Evolutionary conservation across 2,888 invertebrate species (phyloP), one percentile per base, ranked within the genome.

Genomic region (Rotaria magnacalcarata): DNA sequence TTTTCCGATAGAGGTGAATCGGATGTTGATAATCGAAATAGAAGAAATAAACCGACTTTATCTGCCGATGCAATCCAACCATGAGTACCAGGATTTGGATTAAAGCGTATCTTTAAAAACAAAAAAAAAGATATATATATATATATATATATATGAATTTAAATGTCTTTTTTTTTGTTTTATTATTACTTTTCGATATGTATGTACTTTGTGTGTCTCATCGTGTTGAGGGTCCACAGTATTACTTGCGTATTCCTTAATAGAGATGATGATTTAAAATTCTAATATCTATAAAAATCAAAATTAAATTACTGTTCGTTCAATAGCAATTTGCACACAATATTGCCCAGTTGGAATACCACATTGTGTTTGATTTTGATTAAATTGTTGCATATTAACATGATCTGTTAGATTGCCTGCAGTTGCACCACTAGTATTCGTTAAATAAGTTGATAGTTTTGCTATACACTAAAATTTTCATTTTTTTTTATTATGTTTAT

Each of bases 11-110:
- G 8, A 8, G 47, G 21, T 24, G 80, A 80, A 80, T 80, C 80
- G 3, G 80, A 80, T 80, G 80, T 80, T 24, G 80, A 80, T 80
- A 80, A 80, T 80, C 80, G 80, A 80, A 80, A 80, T 47, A 80
- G 16, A 2, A 80, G 80, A 80, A 80, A 80, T 47, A 80, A n/a
- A 47, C 80, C 80, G 19, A 80, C 80, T 80, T 80, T 80, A 14
- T 80, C 80, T 14, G 80, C 80, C 11, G 80, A 80, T 47, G 80
- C 80, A n/a, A 80, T 47, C 80, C 80, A 80, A 80, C 47, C 43
- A 80, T 80, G 80, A 19, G 80, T 80, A 47, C 80, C 80, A 4
- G 80, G 80, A 80, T 80, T 80, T 43, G 80, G 80, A 80, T 80
- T 80, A 80, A 80, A 80, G 10, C 80, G 80, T n/a, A 80, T 80